These are phyloP conservation scores for Labeo catla DNA, from an alignment of 2,113 vertebrate species.

Conservation along the genomic window DNA sequence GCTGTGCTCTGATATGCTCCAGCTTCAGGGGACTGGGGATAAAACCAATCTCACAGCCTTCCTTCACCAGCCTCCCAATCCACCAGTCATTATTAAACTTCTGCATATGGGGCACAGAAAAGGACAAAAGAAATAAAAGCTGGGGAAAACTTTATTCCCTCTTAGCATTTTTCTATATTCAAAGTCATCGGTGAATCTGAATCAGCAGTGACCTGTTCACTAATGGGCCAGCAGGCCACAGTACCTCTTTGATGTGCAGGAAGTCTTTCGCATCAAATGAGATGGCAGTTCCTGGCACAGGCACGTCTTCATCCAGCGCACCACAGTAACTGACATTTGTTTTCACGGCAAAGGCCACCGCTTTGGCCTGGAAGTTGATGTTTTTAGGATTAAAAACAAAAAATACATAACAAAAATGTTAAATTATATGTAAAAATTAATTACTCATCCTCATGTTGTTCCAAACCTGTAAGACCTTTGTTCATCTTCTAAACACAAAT, in stretches of 20 bases:
- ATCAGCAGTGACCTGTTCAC: neutral
- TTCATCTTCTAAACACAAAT: no score
- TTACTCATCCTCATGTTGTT: neutral
- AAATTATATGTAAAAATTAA: neutral
- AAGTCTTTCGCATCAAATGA: constrained; percentile 99
- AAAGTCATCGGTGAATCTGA: neutral
- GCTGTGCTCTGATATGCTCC: constrained; percentile 94
- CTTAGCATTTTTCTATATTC: constrained; percentile 1
- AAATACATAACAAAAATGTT: neutral
- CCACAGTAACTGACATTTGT: constrained; percentile 98
- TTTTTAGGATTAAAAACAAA: constrained; percentile 3
- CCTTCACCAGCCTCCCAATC: constrained; percentile 97
- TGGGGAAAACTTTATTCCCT: constrained; percentile 3
- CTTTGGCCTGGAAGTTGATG: constrained; percentile 81
- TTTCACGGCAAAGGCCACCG: constrained; percentile 96
- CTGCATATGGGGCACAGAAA: constrained; percentile 66
- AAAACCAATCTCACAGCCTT: constrained; percentile 98
- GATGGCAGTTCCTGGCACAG: constrained; percentile 97
- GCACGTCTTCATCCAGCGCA: constrained; percentile 96
- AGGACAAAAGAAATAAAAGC: neutral
- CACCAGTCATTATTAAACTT: constrained; percentile 99
- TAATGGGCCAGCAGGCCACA: neutral
- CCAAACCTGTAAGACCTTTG: no score
- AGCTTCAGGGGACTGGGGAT: constrained; percentile 95
- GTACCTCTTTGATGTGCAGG: constrained; percentile 98